Base-by-base conservation (phyloP, 2,888 invertebrate genomes). In the Pimpla rufipes region DNA sequence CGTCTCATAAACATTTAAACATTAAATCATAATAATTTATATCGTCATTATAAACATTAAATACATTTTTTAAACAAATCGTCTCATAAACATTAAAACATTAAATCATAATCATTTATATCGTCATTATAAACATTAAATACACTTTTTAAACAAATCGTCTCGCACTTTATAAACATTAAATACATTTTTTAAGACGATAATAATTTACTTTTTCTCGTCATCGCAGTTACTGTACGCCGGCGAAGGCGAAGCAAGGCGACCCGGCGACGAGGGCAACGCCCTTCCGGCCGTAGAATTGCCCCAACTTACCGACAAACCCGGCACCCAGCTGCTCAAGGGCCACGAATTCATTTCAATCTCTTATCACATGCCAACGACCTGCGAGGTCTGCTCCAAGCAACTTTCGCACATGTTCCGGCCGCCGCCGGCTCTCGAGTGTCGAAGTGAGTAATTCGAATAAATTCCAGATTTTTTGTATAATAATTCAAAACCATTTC, bases 321-420 rank as follows among this genome's bases (percentile, higher is more conserved):
- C 94, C 45, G 96, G 96, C 89, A 96, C 96, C 16, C 95, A 97
- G 87, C 95, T 95, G 89, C 96, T 98, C 93, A 98, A 98, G 93
- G 97, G 99, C 13, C 99, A 99, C 94, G 99, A 99, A 94, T 97
- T 99, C 93, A 96, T 99, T 86, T 97, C 97, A 93, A 98, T 99
- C 91, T 98, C 98, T 89, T 99, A 98, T 94, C 99, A 99, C 94
- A 99, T 99, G 96, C 99, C 99, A 77, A 98, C 99, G 11, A 97
- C 98, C 88, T 99, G 99, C 94, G 99, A 99, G 94, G 97, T 98
- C 88, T 99, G 99, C 95, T 96, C 98, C 86, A 98, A 98, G 92
- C 98, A 98, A 90, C 95, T 99, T 89, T 99, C 98, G 98, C 97
- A 99, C 94, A 97, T 99, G 96, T 97, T 99, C 94, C 97, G 98